Evolutionary conservation across 2,113 vertebrate species (phyloP).

Genomic region (Aptenodytes forsteri): DNA sequence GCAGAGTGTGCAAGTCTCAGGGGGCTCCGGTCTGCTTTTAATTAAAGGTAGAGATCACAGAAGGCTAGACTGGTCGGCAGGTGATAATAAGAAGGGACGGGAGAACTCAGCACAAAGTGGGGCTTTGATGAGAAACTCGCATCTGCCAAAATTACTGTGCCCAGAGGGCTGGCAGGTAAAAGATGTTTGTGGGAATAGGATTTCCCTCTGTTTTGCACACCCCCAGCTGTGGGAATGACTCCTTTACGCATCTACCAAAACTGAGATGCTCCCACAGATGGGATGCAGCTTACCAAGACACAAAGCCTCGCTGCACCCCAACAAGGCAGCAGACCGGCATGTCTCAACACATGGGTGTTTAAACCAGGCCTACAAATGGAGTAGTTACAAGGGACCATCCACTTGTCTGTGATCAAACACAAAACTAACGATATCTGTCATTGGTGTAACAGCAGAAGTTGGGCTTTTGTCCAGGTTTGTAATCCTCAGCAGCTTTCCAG

Average conservation of each 20-base stretch:
- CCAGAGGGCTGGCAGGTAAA: not conserved
- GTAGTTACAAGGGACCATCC: not conserved
- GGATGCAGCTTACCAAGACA: not conserved
- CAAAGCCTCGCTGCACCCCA: not conserved
- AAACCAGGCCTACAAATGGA: not conserved
- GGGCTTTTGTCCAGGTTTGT: not conserved
- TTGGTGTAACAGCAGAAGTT: not conserved
- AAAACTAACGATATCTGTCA: accelerated
- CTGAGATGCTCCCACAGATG: accelerated
- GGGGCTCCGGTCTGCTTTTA: not conserved
- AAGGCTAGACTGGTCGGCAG: not conserved
- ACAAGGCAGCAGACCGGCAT: accelerated
- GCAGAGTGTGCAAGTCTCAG: not conserved
- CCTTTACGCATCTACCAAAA: not conserved
- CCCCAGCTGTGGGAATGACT: not conserved
- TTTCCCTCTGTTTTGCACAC: not conserved
- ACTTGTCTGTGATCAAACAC: not conserved
- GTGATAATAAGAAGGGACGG: not conserved
- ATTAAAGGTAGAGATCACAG: not conserved
- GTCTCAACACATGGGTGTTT: not conserved
- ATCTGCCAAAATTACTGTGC: not conserved
- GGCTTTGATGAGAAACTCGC: not conserved
- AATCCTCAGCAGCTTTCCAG: not conserved
- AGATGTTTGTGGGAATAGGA: not conserved
- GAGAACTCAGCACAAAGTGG: not conserved